Conservation (phyloP, 2,797 vertebrate genomes). For the Argentina silus region DNA sequence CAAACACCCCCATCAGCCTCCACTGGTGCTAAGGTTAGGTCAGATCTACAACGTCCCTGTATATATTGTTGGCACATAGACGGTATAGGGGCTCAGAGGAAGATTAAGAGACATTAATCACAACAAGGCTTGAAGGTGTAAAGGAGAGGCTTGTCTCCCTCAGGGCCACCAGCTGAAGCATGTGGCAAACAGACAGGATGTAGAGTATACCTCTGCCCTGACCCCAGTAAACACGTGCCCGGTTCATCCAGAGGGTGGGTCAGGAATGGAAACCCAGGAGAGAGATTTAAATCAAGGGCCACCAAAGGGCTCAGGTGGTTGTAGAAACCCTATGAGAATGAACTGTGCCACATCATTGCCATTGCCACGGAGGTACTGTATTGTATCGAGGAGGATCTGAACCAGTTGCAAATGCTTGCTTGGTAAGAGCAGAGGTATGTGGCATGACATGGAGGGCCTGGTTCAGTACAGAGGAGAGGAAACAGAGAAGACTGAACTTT, state of each 20-base stretch:
- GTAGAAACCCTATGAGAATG: not conserved
- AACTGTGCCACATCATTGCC: not conserved
- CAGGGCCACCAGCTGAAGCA: not conserved
- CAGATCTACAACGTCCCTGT: not conserved
- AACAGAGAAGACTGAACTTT: not conserved
- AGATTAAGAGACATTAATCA: slow-evolving; percentile 4
- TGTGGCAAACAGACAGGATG: not conserved
- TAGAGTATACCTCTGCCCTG: not conserved
- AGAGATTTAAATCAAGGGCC: not conserved
- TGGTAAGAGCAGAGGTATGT: not conserved
- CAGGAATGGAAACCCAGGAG: not conserved
- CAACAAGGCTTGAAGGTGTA: not conserved
- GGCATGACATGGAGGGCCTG: not conserved
- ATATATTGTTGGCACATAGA: not conserved
- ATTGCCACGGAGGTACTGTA: not conserved
- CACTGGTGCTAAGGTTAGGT: not conserved
- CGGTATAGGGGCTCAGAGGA: not conserved
- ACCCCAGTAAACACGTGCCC: not conserved
- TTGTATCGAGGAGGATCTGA: not conserved
- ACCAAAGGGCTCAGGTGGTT: not conserved
- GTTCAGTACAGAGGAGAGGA: not conserved
- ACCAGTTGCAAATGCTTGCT: not conserved
- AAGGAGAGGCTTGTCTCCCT: not conserved
- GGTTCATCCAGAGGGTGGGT: not conserved
- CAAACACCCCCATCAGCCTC: too few species aligned